Percentiles rank a stretch among this genome's conserved stretches.
Conservation (phyloP, 2,113 vertebrate genomes). For the Trochalopteron elliotii region DNA sequence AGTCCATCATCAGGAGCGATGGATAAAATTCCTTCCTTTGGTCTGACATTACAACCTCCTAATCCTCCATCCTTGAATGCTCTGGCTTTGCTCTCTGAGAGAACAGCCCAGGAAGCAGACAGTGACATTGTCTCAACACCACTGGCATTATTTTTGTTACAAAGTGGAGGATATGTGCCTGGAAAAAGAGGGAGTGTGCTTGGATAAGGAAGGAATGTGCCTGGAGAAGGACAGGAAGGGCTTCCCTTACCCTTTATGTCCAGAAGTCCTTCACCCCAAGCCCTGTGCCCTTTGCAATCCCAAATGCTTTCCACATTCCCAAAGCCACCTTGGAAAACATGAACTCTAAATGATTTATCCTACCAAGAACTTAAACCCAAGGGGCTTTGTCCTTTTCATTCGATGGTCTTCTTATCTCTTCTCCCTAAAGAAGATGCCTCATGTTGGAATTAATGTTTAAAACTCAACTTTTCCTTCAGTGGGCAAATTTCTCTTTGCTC, state of each 20-base stretch:
- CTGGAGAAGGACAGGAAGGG: not conserved
- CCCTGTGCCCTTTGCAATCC: not conserved
- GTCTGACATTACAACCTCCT: not conserved
- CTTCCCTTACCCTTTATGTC: accelerated
- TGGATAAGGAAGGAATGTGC: not conserved
- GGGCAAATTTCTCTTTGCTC: not conserved
- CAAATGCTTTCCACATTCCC: not conserved
- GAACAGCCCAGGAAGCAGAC: not conserved
- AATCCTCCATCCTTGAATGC: not conserved
- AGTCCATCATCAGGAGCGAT: not conserved
- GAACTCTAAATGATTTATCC: not conserved
- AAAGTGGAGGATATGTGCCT: not conserved
- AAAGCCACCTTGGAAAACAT: not conserved
- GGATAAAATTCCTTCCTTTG: conserved; percentile 3
- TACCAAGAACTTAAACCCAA: not conserved
- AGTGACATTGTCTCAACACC: not conserved
- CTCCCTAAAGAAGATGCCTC: not conserved
- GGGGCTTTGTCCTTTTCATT: not conserved
- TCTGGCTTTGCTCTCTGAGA: not conserved
- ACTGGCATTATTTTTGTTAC: not conserved
- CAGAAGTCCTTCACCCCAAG: not conserved
- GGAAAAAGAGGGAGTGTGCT: too few species aligned
- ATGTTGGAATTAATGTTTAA: accelerated
- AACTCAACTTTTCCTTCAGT: not conserved
- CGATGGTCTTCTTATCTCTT: not conserved